A percentile compares a stretch with the other conserved stretches of the same genome.
Evolutionary conservation across 1,140 invertebrate species (phyloP).

Genomic region (Cyclina sinensis): DNA sequence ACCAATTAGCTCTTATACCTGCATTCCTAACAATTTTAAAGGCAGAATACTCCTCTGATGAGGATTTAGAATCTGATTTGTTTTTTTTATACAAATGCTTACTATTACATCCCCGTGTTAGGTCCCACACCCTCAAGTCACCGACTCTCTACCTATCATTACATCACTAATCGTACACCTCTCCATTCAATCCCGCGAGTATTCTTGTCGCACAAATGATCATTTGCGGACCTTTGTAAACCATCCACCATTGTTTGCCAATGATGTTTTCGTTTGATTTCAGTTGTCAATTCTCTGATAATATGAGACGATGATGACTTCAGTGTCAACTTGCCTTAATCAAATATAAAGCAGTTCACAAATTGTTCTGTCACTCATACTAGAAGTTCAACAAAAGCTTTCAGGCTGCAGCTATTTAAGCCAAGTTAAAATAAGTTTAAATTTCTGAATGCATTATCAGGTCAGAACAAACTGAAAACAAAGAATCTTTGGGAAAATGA

Average conservation of each 20-base stretch:
- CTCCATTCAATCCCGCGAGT: not conserved
- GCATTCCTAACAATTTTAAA: no score
- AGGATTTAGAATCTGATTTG: no score
- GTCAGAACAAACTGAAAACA: no score
- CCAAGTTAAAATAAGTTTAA: no score
- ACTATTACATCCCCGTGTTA: slow-evolving; percentile 31
- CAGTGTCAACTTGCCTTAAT: slow-evolving; percentile 19
- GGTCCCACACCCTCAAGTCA: not conserved
- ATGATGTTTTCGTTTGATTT: slow-evolving; percentile 45
- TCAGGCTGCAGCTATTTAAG: not conserved
- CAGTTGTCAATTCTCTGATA: slow-evolving; percentile 44
- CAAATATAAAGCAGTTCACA: not conserved
- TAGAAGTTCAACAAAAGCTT: not conserved
- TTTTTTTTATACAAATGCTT: no score
- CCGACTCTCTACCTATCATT: not conserved
- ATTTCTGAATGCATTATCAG: no score
- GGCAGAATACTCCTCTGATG: no score
- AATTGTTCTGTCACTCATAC: slow-evolving; percentile 20
- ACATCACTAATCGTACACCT: not conserved
- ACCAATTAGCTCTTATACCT: no score
- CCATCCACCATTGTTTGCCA: slow-evolving; percentile 22
- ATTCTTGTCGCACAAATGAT: slow-evolving; percentile 21
- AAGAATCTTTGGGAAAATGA: no score
- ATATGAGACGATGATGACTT: not conserved
- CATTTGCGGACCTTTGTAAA: slow-evolving; percentile 6